phyloP scores from a whole-genome alignment of 2,797 vertebrate species.

The Xenentodon cancila region DNA sequence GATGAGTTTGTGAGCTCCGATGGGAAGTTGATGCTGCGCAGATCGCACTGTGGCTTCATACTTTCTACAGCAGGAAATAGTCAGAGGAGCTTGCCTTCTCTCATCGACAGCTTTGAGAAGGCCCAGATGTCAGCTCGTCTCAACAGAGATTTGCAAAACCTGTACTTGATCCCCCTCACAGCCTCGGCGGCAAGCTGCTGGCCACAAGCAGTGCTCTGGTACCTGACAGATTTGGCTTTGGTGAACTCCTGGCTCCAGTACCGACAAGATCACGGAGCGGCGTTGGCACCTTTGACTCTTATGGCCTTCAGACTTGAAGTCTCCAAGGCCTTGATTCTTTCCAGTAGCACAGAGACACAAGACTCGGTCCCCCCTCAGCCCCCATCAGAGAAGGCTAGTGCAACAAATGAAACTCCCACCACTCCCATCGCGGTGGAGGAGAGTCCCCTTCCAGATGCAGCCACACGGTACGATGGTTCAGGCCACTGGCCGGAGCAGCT shows the following conservation, averaged over 20 bases:
- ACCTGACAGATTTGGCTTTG: conserved; percentile 80
- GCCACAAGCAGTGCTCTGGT: conserved; percentile 84
- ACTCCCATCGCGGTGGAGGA: conserved; percentile 64
- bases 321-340: conserved; percentile 79
- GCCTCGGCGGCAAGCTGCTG: conserved; percentile 68
- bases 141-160: conserved; percentile 76
- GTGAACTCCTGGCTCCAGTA: conserved; percentile 84
- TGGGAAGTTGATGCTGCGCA: conserved; percentile 80
- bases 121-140: conserved; percentile 77
- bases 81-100: conserved; percentile 66
- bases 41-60: conserved; percentile 82
- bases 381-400: conserved; percentile 50
- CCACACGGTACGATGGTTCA: conserved; percentile 77
- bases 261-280: conserved; percentile 53
- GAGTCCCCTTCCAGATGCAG: conserved; percentile 75
- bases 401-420: conserved; percentile 49
- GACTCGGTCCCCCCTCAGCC: conserved; percentile 76
- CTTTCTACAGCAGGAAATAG: conserved; percentile 79
- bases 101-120: conserved; percentile 78
- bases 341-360: conserved; percentile 67
- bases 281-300: conserved; percentile 66
- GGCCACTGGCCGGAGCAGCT: conserved; percentile 87
- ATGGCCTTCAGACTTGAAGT: conserved; percentile 84
- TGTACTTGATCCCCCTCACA: conserved; percentile 78
- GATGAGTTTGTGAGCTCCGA: conserved; percentile 86